Conservation (phyloP, 2,113 vertebrate genomes). For the Mesocricetus auratus region DNA sequence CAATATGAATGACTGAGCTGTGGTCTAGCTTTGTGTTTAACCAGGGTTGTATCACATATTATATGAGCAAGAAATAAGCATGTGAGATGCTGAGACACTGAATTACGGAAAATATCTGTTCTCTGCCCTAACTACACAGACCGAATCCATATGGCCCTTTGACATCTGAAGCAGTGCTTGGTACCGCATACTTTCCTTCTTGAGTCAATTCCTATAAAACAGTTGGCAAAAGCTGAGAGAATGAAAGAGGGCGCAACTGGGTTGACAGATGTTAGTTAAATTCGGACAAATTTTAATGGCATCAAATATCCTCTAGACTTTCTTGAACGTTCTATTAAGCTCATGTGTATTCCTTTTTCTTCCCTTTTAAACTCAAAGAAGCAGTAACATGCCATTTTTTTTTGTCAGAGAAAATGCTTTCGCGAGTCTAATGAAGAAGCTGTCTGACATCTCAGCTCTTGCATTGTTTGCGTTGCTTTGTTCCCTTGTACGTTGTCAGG, state of each 20-base stretch:
- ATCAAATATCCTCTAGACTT: background rate
- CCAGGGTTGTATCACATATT: background rate
- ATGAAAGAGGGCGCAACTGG: background rate
- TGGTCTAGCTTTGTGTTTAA: background rate
- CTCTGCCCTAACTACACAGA: background rate
- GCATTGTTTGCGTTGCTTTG: slow-evolving; percentile 29
- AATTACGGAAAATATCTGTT: background rate
- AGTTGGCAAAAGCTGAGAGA: background rate
- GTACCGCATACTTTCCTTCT: background rate
- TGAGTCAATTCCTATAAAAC: background rate
- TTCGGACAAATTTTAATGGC: background rate
- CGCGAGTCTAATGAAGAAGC: background rate
- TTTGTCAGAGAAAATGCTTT: slow-evolving; percentile 26
- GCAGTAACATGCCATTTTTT: background rate
- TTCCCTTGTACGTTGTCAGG: background rate
- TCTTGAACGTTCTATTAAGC: background rate
- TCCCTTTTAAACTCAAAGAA: background rate
- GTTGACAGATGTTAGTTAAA: slow-evolving; percentile 7
- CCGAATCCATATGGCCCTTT: background rate
- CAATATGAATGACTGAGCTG: background rate
- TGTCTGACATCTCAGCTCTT: slow-evolving; percentile 24
- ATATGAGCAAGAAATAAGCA: background rate
- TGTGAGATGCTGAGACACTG: background rate
- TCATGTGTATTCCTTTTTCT: slow-evolving; percentile 5
- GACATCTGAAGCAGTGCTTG: background rate